Evolutionary conservation across 1,140 invertebrate species (phyloP), one percentile per base, ranked within the genome.

Genomic region (Pectinophora gossypiella): DNA sequence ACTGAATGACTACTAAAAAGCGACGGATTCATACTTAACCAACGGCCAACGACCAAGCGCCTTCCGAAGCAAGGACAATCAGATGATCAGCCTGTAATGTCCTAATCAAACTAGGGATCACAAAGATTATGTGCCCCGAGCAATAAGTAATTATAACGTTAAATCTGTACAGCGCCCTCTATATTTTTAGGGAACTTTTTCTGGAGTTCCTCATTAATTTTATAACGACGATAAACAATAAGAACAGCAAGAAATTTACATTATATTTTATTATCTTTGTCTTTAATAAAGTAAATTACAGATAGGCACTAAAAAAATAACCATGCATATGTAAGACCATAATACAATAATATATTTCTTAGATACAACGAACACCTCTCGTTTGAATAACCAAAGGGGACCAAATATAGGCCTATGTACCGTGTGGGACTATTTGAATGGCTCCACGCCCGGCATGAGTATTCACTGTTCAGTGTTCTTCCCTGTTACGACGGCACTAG

Each of bases 271-370:
- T 85, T 85, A 85, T 83, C 76, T 82, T 85, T 85, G 81, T 85
- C 76, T 85, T 85, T 77, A 81, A 84, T 84, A 85, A 82, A 85
- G 79, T 85, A 85, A n/a, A 83, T 83, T 85, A 85, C 76, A 85
- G 81, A 76, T 81, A 85, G 82, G 79, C 82, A 81, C 79, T 85
- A 85, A 85, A 85, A 83, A 81, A 83, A 85, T 81, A 85, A 85
- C 74, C 77, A 85, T 85, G 82, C 79, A 78, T 82, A 85, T 81
- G 69, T 69, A 78, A 78, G 72, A 81, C 74, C 72, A 78, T 84
- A 81, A 84, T 80, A 80, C 69, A 79, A 72, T 81, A 72, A 77
- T 72, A 83, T 77, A 78, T 71, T 78, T 68, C 66, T 78, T 76
- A 70, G 64, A 74, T 73, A 83, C 67, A 80, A 80, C 73, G 67